Base-by-base conservation (phyloP, 1,140 invertebrate species). In the Hycleus phaleratus region DNA sequence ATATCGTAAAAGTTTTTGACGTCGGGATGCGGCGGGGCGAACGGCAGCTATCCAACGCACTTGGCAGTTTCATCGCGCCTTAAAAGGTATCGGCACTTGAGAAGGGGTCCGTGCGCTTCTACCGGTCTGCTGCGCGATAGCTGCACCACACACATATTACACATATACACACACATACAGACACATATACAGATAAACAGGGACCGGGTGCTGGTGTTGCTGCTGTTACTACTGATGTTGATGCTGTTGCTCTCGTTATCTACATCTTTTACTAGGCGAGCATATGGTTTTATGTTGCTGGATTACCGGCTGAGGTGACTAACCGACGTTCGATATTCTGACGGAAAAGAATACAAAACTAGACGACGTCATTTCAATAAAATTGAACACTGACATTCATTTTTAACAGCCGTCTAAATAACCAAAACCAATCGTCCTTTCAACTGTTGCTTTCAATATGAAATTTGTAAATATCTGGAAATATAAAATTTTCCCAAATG, bases 31-130 rank as follows among this genome's bases (percentile, higher is more conserved):
- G 32, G 60, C 54, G 63, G 55, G 54, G 49, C 44, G 12, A 32
- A 46, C 40, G 43, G 63, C 32, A 49, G 56, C 53, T 57, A 69
- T 62, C 58, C 69, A 68, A 68, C 67, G 69, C 69, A 69, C 67
- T 67, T 68, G 64, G 67, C 64, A 63, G 64, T 59, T 59, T 51
- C 62, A 63, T 58, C 69, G 69, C 68, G 57, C 69, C 69, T 67
- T 71, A 69, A 69, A 71, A 68, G 69, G 69, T 58, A 69, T 67
- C 53, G 68, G 64, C 48, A 69, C 65, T 67, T 69, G 67, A 69
- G 67, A 67, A 69, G 67, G 67, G 67, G 65, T 58, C 65, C 40
- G 45, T 55, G 49, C 53, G 53, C 48, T 52, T 42, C 56, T 58
- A 45, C 47, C 40, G 48, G 40, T 40, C 43, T 56, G 46, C 53